Base-by-base conservation (phyloP, 2,113 vertebrate genomes). In the Podiceps cristatus region DNA sequence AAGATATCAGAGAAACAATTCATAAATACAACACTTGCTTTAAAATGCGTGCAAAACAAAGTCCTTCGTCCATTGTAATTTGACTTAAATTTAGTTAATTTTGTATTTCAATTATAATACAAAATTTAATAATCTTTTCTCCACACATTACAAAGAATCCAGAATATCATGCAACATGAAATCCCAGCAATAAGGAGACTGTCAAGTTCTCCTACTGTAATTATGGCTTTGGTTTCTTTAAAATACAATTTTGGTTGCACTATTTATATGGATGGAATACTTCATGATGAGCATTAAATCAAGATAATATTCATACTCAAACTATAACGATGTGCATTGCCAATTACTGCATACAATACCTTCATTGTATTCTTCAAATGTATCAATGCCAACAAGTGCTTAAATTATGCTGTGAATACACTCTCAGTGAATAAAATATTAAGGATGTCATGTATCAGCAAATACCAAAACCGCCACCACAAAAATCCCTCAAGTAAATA, bases 351-450 rank as follows among this genome's bases (percentile, higher is more conserved):
- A 66, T 7, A 86, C 29, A 94, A 45, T 35, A 69, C 9, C 59
- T 56, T 29, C 62, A 80, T 42, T 95, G 56, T 86, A 92, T n/a
- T 86, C 69, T 83, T 88, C 22, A 93, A 83, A 86, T 31, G n/a
- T 40, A 95, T 77, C 82, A 84, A 52, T 67, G 89, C 75, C 78
- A 93, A 63, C 15, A 76, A 88, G 23, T 20, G 18, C 75, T 88
- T 78, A 56, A 93, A 71, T 73, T 47, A 83, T 66, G 66, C 85
- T 83, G 33, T 66, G 86, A 96, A 95, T 92, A 88, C 23, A 71
- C 59, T 84, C 66, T 64, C 58, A 83, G 17, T 23, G 28, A 96
- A 93, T 92, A 66, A 97, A 97, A 93, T 29, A 86, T 66, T 84
- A 68, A 92, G 53, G 66, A 87, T 37, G 53, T 91, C 62, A 29